Conservation (phyloP, 2,797 vertebrate species). For the Sphenopsis melanotis region DNA sequence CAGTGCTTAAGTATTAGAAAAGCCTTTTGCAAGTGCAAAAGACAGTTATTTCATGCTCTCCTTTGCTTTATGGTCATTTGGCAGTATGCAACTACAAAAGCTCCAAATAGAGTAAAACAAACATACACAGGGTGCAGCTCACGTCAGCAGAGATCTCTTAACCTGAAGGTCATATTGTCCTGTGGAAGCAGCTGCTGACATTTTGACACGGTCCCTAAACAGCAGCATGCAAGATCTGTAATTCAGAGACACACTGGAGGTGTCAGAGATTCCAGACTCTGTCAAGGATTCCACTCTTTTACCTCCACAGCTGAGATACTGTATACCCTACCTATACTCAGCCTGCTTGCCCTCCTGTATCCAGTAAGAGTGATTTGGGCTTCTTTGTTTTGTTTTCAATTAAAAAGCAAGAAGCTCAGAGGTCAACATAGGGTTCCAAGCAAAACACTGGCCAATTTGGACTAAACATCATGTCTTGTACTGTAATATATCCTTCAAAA, state of each 20-base stretch:
- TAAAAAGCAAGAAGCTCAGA: not conserved
- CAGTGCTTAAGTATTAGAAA: not conserved
- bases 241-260: not conserved
- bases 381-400: not conserved
- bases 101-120: not conserved
- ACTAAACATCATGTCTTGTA: not conserved
- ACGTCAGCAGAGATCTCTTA: not conserved
- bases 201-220: not conserved
- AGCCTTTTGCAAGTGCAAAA: not conserved
- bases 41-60: not conserved
- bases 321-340: not conserved
- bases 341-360: not conserved
- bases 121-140: not conserved
- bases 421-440: not conserved
- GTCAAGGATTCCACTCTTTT: not conserved
- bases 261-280: not conserved
- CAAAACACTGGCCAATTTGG: not conserved
- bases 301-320: not conserved
- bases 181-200: slow-evolving; percentile 3
- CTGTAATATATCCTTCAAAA: not conserved
- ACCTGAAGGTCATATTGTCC: slow-evolving; percentile 24
- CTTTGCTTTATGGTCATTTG: not conserved
- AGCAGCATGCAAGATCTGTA: not conserved
- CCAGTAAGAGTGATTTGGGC: too few species aligned
- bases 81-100: not conserved